A percentile compares a stretch with the other conserved stretches of the same genome.
Conservation (phyloP, 2,797 vertebrate genomes). For the Darevskia mixta region DNA sequence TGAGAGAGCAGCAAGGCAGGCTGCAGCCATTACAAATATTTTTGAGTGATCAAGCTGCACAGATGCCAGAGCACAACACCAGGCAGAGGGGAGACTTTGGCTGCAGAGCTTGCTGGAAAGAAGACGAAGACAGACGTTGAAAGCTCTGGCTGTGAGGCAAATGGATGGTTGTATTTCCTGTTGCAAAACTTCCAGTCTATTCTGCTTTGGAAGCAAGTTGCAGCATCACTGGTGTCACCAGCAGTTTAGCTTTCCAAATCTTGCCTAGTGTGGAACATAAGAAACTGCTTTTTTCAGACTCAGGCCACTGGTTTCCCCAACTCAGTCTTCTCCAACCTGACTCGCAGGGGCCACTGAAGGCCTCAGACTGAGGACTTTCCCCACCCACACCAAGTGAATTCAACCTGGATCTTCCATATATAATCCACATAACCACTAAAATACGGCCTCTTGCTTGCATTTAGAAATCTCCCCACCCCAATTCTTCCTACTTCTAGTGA, state of each 20-base stretch:
- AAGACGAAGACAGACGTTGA: background rate
- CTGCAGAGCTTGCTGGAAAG: background rate
- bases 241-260: background rate
- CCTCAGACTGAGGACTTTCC: background rate
- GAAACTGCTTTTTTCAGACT: background rate
- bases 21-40: background rate
- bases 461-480: background rate
- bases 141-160: background rate
- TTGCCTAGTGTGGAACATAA: background rate
- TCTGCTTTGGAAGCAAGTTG: background rate
- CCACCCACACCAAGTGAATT: too few species aligned
- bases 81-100: background rate
- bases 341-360: too few species aligned
- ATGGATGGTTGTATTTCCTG: background rate
- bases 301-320: too few species aligned
- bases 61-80: background rate
- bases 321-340: too few species aligned
- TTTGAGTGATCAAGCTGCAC: background rate
- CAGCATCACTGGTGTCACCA: accelerated
- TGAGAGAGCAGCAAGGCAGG: accelerated
- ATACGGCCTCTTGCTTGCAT: background rate
- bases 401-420: too few species aligned
- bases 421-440: background rate
- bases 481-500: background rate
- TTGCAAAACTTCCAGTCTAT: background rate